These are phyloP conservation scores for Nasonia oneida DNA, from an alignment of 2,888 invertebrate species.

Conservation along the genomic window DNA sequence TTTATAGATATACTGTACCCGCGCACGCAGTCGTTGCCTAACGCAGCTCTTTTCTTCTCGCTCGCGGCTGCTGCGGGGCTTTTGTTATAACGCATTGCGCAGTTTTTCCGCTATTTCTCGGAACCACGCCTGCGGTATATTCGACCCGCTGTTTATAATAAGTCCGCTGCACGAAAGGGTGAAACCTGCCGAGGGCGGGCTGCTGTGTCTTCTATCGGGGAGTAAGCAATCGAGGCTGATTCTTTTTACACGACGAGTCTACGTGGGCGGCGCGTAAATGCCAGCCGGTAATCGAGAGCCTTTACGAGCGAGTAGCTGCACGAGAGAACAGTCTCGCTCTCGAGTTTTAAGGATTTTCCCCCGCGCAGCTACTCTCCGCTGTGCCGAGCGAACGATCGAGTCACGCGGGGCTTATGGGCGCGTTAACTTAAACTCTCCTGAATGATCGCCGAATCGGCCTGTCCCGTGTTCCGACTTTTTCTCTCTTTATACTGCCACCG, in stretches of 20 bases:
- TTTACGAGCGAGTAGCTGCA: slow-evolving; percentile 44
- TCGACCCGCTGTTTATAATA: no score
- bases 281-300: slow-evolving; percentile 44
- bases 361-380: neutral
- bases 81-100: neutral
- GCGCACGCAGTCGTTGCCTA: neutral
- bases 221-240: neutral
- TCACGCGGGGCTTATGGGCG: slow-evolving; percentile 39
- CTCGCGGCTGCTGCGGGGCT: neutral
- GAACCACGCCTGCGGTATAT: neutral
- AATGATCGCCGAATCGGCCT: slow-evolving; percentile 46
- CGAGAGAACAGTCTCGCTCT: neutral
- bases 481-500: neutral
- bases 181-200: neutral
- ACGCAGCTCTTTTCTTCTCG: neutral
- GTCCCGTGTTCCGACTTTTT: neutral
- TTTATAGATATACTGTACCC: neutral
- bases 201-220: neutral
- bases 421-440: slow-evolving; percentile 48
- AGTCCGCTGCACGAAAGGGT: no score
- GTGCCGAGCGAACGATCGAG: neutral
- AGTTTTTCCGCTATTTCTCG: neutral
- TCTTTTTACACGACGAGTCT: neutral
- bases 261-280: slow-evolving; percentile 24
- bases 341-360: slow-evolving; percentile 37